Evolutionary conservation across 2,888 invertebrate genomes (phyloP).

Genomic region (Drosophila trichaetosa): DNA sequence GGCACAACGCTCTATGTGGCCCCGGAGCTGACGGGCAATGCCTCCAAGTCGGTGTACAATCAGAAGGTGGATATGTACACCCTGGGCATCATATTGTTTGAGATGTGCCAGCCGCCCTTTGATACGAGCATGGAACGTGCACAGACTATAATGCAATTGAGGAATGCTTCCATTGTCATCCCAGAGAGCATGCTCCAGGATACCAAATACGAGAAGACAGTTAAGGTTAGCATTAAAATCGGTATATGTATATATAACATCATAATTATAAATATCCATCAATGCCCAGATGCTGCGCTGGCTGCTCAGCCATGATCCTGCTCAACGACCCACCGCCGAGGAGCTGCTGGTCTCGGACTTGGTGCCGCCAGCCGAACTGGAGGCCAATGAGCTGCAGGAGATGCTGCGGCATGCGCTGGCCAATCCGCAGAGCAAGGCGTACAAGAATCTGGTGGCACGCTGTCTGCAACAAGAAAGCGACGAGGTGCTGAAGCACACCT

Average conservation of each 20-base stretch:
- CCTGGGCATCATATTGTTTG: constrained; percentile 96
- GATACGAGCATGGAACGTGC: constrained; percentile 96
- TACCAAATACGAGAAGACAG: constrained; percentile 80
- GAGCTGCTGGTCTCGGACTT: constrained; percentile 93
- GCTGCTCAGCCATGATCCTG: constrained; percentile 94
- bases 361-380: constrained; percentile 94
- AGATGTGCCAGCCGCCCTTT: constrained; percentile 96
- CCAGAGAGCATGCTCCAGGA: constrained; percentile 88
- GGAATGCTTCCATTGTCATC: constrained; percentile 89
- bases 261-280: background rate
- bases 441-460: constrained; percentile 88
- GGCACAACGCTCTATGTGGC: constrained; percentile 98
- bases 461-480: constrained; percentile 85
- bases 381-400: constrained; percentile 93
- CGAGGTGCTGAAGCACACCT: constrained; percentile 89
- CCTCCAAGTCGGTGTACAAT: constrained; percentile 91
- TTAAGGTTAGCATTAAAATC: constrained; percentile 86
- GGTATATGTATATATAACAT: background rate
- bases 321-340: constrained; percentile 92
- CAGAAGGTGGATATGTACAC: constrained; percentile 96
- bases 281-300: constrained; percentile 86
- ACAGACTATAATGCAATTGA: constrained; percentile 90
- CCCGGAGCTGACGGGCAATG: constrained; percentile 92
- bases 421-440: constrained; percentile 92
- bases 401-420: constrained; percentile 92